A percentile compares a stretch with the other conserved stretches of the same genome.
Evolutionary conservation across 2,888 invertebrate species (phyloP).

Genomic region (Sinodicranocentrus sp.): DNA sequence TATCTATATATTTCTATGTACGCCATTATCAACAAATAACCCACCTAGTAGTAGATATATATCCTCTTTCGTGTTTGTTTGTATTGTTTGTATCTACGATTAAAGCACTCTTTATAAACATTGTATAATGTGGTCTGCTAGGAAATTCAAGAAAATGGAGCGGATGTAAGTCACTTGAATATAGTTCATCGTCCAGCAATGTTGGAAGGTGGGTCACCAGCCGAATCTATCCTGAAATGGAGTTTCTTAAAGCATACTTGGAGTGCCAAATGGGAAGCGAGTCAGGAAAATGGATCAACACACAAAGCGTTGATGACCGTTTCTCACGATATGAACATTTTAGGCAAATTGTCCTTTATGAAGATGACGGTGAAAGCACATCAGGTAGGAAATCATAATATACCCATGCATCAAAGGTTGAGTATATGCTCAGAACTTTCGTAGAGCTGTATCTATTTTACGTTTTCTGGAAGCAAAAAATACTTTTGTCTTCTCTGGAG

Average conservation of each 20-base stretch:
- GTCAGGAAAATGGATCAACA: too few species aligned
- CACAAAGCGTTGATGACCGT: constrained; percentile 40
- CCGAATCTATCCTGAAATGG: constrained; percentile 53
- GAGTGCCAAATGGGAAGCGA: constrained; percentile 29
- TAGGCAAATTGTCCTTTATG: constrained; percentile 25
- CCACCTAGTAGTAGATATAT: too few species aligned
- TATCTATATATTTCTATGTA: too few species aligned
- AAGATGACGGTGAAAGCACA: constrained; percentile 61
- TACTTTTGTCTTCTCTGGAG: not conserved
- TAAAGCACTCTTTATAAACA: too few species aligned
- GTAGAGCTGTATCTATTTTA: too few species aligned
- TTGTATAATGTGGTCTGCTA: too few species aligned
- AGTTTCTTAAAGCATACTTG: constrained; percentile 68
- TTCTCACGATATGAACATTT: too few species aligned
- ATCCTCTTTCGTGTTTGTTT: too few species aligned
- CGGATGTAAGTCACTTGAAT: constrained; percentile 89
- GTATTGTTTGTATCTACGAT: too few species aligned
- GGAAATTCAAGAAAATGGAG: constrained; percentile 94
- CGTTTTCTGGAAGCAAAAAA: not conserved
- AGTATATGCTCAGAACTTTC: too few species aligned
- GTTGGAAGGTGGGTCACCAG: constrained; percentile 53
- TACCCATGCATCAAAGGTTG: too few species aligned
- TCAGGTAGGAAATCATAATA: constrained; percentile 27
- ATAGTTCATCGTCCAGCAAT: constrained; percentile 83
- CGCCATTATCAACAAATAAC: too few species aligned